Evolutionary conservation across 2,888 invertebrate genomes (phyloP), one percentile per base, ranked within the genome.

Genomic region (Diaprepes abbreviatus): DNA sequence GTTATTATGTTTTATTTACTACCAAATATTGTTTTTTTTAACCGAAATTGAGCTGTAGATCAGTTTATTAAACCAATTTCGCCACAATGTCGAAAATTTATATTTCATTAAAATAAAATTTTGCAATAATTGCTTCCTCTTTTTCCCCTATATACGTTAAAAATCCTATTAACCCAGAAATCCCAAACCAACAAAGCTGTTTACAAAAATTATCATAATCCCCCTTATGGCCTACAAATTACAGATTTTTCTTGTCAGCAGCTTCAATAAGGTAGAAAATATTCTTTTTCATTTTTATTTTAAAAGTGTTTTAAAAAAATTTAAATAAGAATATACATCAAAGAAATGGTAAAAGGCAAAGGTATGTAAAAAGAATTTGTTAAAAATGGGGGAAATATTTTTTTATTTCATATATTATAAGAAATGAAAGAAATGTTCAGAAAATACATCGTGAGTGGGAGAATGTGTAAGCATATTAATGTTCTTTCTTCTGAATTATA

Each of bases 131-230:
- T 35, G 24, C 43, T 43, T 16, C 45, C 36, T 62, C n/a, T 24
- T 35, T 62, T 50, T 17, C 19, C 16, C 21, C 16, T 36, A 36
- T 38, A 52, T 28, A 50, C 52, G 50, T 35, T 28, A 36, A 33
- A 24, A 52, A 62, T 62, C 62, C 35, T 62, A 62, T 62, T 62
- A 62, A 50, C 62, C 62, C 36, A 62, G 50, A 62, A 50, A 59
- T 59, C 24, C 31, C 9, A 28, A 58, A 28, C 31, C 50, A 33
- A 3, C 36, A 17, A 33, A 57, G 40, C 38, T 65, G 69, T 69
- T 69, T 69, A 69, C 69, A 64, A 69, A 69, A 69, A 69, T 69
- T 69, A 59, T 28, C 69, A 69, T 69, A 69, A 64, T 69, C 69
- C 64, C 64, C 17, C 64, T 69, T 69, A 69, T 69, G 64, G 45